Base-by-base conservation (phyloP, 2,797 vertebrate species). In the Molothrus ater region DNA sequence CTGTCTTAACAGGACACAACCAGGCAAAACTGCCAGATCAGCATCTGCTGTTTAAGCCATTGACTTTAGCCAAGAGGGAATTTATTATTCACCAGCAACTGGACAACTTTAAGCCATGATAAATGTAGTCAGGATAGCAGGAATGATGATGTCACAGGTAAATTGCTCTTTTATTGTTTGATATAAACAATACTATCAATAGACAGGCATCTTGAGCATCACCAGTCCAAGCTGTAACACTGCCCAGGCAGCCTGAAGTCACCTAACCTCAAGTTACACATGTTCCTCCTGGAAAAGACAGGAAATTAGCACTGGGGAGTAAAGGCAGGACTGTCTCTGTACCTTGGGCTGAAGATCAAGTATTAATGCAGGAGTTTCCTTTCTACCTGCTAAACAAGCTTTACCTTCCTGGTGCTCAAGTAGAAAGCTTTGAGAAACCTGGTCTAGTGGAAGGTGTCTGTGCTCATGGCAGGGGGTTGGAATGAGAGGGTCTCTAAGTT, bases 31-130 rank as follows among this genome's bases (percentile, higher is more conserved):
- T 72, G 73, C 70, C 31, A 31, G 73, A 72, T 51, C 76, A 90
- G 76, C 80, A 76, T 60, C 50, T 86, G 81, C 92, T 94, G 66
- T 24, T 95, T 74, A 92, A 92, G 68, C 19, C 68, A 88, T 17
- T 84, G 72, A 70, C 34, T 92, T 79, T 15, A 73, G 51, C 42
- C 88, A 86, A 86, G 56, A 63, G 47, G 54, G 36, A 92, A 81
- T 86, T 70, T 51, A 63, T 69, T 73, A 69, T 42, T 86, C 73
- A 26, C 28, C 63, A 38, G n/a, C 34, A 88, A 80, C 26, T 48
- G 54, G 81, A 80, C 76, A 83, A 59, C 45, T 29, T 92, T 73
- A 81, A 79, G 40, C 64, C 60, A 65, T 1, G 0, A 42, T 34
- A 93, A 90, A 92, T 38, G 7, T 60, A 34, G 53, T 63, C 43